Evolutionary conservation across 2,888 invertebrate species (phyloP).

Genomic region (Leptinotarsa peninsularis): DNA sequence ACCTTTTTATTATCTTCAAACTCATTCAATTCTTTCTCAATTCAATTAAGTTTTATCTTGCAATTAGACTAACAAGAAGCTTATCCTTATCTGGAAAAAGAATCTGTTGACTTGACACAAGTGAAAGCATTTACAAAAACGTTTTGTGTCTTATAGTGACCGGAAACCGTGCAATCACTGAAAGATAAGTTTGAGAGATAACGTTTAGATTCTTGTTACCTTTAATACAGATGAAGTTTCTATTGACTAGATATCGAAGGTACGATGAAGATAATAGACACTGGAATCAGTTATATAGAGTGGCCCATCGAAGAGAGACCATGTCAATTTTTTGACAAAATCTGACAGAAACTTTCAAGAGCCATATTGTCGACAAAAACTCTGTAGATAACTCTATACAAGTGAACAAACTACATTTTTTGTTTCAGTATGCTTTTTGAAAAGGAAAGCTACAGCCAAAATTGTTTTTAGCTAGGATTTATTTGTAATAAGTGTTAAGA

Average conservation of each 20-base stretch:
- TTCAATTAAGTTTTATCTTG: slow-evolving; percentile 2
- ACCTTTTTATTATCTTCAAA: background rate
- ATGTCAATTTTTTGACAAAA: too few species aligned
- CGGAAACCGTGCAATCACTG: slow-evolving; percentile 6
- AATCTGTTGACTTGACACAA: slow-evolving; percentile 14
- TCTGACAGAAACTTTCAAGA: too few species aligned
- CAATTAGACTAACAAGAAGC: slow-evolving; percentile 7
- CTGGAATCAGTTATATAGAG: background rate
- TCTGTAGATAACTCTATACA: too few species aligned
- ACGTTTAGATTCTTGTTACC: slow-evolving; percentile 1
- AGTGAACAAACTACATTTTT: too few species aligned
- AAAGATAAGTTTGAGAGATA: slow-evolving; percentile 1
- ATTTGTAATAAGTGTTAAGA: too few species aligned
- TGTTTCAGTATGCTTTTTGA: too few species aligned
- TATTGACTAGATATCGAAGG: slow-evolving; percentile 1
- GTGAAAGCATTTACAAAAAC: slow-evolving; percentile 10
- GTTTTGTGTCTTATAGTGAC: slow-evolving; percentile 7
- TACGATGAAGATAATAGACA: background rate
- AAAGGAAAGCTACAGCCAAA: too few species aligned
- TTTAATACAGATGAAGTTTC: background rate
- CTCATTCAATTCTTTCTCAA: slow-evolving; percentile 1
- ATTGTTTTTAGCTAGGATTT: too few species aligned
- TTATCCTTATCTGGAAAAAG: background rate
- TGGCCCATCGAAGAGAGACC: too few species aligned
- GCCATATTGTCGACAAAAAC: too few species aligned